Base-by-base conservation (phyloP, 2,797 vertebrate genomes). In the Notamacropus eugenii region DNA sequence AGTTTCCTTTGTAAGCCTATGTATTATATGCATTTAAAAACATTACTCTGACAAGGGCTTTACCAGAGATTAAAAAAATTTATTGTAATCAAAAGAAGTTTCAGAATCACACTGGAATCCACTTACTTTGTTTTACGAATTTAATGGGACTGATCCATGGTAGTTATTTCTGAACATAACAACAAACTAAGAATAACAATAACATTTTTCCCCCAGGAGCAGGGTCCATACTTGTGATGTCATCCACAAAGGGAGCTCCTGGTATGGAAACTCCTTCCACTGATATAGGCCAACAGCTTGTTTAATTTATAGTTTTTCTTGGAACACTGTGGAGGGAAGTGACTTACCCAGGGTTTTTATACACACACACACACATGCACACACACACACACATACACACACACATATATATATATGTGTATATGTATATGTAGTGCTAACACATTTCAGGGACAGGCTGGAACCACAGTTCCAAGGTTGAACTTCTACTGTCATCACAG, bases 31-130 rank as follows among this genome's bases (percentile, higher is more conserved):
- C 34, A 62, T 34, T 31, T 29, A 59, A 74, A 67, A 74, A 74
- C 14, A n/a, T 74, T 74, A 59, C 58, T 31, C 28, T 59, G 58
- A 59, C 34, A 74, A n/a, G 62, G 19, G n/a, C 28, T 40, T 22
- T 40, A 74, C n/a, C 5, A n/a, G n/a, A 92, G 54, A 94, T 74
- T 74, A 93, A 94, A 2, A 92, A 87, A 90, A 94, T 91, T 92
- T 67, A 24, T 14, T 4, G 12, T 59, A 40, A n/a, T 90, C 52
- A 87, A 93, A 92, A 92, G 57, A 95, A 93, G 9, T 46, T 46
- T 27, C 74, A 82, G 82, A 91, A 92, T 59, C 92, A 54, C 57
- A 57, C 54, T 95, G 27, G 46, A n/a, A 52, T 91, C 58, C 58
- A 1, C 62, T 52, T 58, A 46, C 92, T 56, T 54, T 58, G 24